These are phyloP conservation scores for Myoxocephalus aenaeus DNA, from an alignment of 2,797 vertebrate genomes.

Conservation along the genomic window DNA sequence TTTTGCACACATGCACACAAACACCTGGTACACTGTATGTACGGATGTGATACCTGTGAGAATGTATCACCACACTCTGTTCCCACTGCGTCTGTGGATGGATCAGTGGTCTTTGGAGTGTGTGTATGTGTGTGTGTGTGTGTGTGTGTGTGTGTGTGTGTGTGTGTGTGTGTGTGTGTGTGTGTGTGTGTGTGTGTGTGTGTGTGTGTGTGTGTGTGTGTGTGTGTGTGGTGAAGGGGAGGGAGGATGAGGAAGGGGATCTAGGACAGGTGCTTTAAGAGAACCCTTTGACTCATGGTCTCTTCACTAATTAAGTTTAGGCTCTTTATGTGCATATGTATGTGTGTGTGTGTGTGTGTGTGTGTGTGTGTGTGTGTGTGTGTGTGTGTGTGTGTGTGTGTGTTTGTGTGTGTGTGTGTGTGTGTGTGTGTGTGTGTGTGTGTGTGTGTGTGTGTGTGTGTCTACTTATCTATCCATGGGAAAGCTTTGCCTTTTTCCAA, in stretches of 20 bases:
- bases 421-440: constrained; percentile 33
- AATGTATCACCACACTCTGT: constrained; percentile 75
- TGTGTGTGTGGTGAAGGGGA: constrained; percentile 16
- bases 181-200: constrained; percentile 15
- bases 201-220: constrained; percentile 16
- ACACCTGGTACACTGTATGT: constrained; percentile 68
- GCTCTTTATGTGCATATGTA: constrained; percentile 70
- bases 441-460: constrained; percentile 20
- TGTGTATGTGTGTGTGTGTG: constrained; percentile 12
- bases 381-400: constrained; percentile 29
- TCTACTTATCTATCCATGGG: constrained; percentile 55
- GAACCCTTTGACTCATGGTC: constrained; percentile 78
- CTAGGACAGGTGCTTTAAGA: constrained; percentile 82
- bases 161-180: constrained; percentile 29
- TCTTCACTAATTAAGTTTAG: constrained; percentile 85
- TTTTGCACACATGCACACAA: constrained; percentile 23
- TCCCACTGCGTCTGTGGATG: constrained; percentile 75
- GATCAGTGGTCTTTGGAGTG: constrained; percentile 51
- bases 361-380: constrained; percentile 21
- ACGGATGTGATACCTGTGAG: constrained; percentile 87
- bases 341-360: constrained; percentile 43
- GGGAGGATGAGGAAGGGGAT: constrained; percentile 37
- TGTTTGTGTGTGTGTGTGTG: constrained; percentile 24
- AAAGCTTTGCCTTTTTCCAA: constrained; percentile 57
- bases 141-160: constrained; percentile 7